Conservation (phyloP, 1,140 invertebrate genomes). For the Drosophila elegans region DNA sequence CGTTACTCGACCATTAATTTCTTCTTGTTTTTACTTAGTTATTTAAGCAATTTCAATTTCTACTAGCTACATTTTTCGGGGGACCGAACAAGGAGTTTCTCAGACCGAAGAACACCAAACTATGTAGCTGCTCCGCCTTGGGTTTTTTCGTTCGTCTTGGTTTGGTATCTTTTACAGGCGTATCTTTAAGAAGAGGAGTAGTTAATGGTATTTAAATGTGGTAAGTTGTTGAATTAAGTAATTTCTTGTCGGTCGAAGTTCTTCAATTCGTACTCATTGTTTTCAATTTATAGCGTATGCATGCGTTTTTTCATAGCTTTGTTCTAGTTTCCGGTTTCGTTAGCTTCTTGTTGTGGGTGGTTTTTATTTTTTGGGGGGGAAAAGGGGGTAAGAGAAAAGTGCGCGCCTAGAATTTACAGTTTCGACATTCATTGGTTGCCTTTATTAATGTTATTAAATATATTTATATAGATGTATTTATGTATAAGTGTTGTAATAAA, state of each 20-base stretch:
- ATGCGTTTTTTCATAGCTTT: conserved; percentile 22
- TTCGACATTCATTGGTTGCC: conserved; percentile 62
- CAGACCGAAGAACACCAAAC: conserved; percentile 9
- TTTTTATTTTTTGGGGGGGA: not conserved
- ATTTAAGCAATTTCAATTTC: conserved; percentile 79
- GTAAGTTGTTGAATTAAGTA: conserved; percentile 53
- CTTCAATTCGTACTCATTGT: conserved; percentile 3
- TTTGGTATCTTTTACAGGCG: conserved; percentile 12
- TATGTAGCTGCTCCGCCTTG: not conserved
- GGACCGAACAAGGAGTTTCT: conserved; percentile 7
- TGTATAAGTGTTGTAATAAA: conserved; percentile 35
- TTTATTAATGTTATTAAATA: conserved; percentile 75
- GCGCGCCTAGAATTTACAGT: conserved; percentile 57
- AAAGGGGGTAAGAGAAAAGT: conserved; percentile 37
- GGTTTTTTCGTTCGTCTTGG: conserved; percentile 7
- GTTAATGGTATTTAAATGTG: conserved; percentile 29
- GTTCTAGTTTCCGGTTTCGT: conserved; percentile 25
- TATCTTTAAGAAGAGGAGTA: conserved; percentile 28
- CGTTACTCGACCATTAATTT: conserved; percentile 48
- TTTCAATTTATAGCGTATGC: conserved; percentile 16
- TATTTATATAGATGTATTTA: conserved; percentile 58
- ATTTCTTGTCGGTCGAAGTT: conserved; percentile 29
- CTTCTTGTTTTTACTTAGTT: conserved; percentile 50
- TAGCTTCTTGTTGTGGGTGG: conserved; percentile 18
- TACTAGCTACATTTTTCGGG: conserved; percentile 74